A percentile compares a stretch with the other conserved stretches of the same genome.
phyloP scores from a whole-genome alignment of 2,113 vertebrate genomes.

The Ammospiza caudacuta region DNA sequence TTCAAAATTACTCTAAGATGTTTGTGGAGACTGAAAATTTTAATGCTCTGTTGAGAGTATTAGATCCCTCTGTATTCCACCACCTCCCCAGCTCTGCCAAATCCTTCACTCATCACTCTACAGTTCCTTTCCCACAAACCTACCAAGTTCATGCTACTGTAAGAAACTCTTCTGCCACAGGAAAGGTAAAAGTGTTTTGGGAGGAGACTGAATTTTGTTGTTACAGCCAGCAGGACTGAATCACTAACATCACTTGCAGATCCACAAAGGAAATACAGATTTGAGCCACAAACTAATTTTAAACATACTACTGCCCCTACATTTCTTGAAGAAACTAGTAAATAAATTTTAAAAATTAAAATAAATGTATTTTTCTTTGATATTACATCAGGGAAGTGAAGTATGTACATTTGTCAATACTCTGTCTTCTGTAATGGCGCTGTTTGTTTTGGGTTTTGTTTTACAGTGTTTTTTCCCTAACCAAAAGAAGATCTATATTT shows the following conservation, averaged over 20 bases:
- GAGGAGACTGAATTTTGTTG: neutral
- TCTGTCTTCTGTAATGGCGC: neutral
- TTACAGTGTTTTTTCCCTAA: neutral
- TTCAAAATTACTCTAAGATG: neutral
- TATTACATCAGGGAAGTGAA: neutral
- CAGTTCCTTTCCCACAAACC: neutral
- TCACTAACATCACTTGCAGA: neutral
- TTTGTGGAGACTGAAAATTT: neutral
- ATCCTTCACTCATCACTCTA: neutral
- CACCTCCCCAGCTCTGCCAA: neutral
- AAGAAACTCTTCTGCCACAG: neutral
- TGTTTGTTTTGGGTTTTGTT: neutral
- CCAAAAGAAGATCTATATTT: neutral
- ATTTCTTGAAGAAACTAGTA: neutral
- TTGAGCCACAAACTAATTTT: neutral
- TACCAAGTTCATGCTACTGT: neutral
- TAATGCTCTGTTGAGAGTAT: neutral
- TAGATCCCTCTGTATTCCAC: neutral
- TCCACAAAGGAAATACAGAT: neutral
- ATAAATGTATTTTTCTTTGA: neutral
- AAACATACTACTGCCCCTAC: rapidly evolving
- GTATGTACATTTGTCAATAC: neutral
- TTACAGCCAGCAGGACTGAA: neutral
- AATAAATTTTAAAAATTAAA: neutral
- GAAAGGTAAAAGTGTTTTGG: neutral